phyloP scores from a whole-genome alignment of 2,113 vertebrate species.

The Columbina picui region DNA sequence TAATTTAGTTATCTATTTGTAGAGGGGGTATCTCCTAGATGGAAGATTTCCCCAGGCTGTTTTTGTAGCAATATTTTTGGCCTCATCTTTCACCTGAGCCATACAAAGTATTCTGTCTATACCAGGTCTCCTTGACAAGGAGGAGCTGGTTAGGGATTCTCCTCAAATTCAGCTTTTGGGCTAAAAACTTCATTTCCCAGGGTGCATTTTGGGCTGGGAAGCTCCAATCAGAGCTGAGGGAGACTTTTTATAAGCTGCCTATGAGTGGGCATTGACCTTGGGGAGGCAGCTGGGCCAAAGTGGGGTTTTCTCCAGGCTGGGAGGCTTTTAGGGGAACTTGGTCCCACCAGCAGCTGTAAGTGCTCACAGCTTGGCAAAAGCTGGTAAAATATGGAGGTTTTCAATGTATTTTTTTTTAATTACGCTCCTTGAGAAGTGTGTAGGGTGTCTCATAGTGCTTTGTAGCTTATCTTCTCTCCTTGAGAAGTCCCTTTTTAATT shows the following conservation, averaged over 20 bases:
- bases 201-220: neutral
- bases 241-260: neutral
- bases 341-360: neutral
- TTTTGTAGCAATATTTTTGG: fast-evolving
- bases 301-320: fast-evolving
- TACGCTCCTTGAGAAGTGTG: neutral
- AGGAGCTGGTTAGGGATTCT: fast-evolving
- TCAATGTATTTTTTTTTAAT: neutral
- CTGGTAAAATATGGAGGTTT: neutral
- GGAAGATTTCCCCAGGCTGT: fast-evolving
- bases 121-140: neutral
- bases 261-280: fast-evolving
- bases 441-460: fast-evolving
- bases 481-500: neutral
- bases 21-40: fast-evolving
- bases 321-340: neutral
- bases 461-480: neutral
- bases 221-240: neutral
- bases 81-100: fast-evolving
- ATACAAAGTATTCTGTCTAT: fast-evolving
- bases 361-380: fast-evolving
- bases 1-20: fast-evolving
- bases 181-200: constrained; percentile 24
- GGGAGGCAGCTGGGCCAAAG: fast-evolving
- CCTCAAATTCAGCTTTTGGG: neutral